Evolutionary conservation across 2,797 vertebrate species (phyloP).

Genomic region (Lacerta bilineata): DNA sequence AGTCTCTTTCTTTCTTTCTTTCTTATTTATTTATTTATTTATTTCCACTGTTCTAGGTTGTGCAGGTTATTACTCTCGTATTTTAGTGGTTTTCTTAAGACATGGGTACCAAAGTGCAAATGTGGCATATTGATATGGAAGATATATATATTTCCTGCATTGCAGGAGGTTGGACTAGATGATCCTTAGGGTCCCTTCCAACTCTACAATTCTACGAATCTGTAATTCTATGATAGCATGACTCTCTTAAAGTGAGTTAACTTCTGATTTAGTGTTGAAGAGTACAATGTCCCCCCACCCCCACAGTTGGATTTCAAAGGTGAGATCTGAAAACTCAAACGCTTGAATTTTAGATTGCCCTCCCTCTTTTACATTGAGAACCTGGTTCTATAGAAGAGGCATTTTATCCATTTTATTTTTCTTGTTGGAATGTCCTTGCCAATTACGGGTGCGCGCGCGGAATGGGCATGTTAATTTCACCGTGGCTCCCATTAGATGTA

Average conservation of each 20-base stretch:
- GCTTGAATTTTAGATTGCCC: neutral
- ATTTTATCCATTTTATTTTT: neutral
- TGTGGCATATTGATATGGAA: neutral
- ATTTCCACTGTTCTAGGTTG: neutral
- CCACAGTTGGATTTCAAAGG: neutral
- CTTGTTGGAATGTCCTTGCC: neutral
- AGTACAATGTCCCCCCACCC: neutral
- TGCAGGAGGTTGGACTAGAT: too few relatives aligned
- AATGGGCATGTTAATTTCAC: neutral
- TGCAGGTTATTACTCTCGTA: neutral
- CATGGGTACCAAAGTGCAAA: neutral
- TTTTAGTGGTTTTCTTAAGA: neutral
- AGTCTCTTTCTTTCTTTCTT: too few relatives aligned
- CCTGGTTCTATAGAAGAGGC: neutral
- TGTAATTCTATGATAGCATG: too few relatives aligned
- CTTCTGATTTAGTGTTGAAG: neutral
- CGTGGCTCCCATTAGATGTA: neutral
- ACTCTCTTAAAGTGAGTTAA: neutral
- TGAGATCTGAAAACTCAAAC: neutral
- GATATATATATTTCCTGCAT: too few relatives aligned
- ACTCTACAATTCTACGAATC: too few relatives aligned
- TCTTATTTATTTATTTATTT: too few relatives aligned
- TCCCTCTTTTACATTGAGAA: neutral
- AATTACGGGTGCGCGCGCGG: fast-evolving
- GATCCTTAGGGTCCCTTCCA: too few relatives aligned